Evolutionary conservation across 2,113 vertebrate genomes (phyloP).

Genomic region (Aix galericulata): DNA sequence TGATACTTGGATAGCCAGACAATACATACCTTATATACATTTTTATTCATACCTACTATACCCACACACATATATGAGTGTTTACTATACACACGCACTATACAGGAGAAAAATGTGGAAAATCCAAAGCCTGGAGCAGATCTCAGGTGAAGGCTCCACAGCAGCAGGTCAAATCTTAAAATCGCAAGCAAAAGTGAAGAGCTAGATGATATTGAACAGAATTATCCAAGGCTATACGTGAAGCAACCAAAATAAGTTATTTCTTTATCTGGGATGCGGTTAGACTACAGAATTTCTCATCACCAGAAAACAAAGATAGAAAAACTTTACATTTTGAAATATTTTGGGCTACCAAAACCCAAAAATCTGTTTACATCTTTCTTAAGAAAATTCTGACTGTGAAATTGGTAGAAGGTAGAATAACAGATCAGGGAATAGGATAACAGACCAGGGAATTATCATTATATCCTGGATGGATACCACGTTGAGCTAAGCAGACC

Average conservation of each 20-base stretch:
- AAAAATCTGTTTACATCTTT: neutral
- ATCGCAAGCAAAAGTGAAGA: neutral
- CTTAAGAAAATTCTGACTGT: neutral
- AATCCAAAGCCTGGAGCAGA: neutral
- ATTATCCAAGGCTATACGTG: neutral
- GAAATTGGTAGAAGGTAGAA: neutral
- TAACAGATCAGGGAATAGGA: neutral
- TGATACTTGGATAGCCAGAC: neutral
- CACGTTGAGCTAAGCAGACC: neutral
- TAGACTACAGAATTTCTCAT: neutral
- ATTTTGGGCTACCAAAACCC: neutral
- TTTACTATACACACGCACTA: neutral
- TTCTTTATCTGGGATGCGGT: neutral
- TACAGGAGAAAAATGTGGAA: neutral
- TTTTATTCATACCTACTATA: neutral
- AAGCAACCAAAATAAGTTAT: neutral
- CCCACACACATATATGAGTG: neutral
- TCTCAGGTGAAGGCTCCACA: neutral
- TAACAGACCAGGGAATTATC: neutral
- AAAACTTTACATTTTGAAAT: neutral
- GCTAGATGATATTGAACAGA: neutral
- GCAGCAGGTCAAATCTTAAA: neutral
- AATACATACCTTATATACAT: neutral
- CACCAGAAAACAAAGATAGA: neutral
- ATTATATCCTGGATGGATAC: fast-evolving